Evolutionary conservation across 92 coral and sea anemone species (phyloP), one percentile per base, ranked within the genome.

Genomic region (Umimayanthus chanpuru): DNA sequence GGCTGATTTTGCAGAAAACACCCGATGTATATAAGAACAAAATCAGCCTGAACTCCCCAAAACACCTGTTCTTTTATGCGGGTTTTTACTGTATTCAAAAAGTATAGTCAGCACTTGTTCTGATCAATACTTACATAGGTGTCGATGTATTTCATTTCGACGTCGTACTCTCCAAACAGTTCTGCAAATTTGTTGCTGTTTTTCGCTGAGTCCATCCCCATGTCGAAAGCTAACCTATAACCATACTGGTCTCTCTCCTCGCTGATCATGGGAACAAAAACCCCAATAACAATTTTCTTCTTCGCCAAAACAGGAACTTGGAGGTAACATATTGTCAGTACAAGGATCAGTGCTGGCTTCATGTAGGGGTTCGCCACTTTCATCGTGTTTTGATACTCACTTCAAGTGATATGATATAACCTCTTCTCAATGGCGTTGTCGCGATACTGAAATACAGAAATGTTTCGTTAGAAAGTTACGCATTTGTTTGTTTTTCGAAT

Each of bases 171-270:
- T 44, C 44, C 44, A 47, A 83, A 83, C 29, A 83, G 38, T 1
- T 83, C 78, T 36, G 64, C 65, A 25, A 83, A 78, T 83, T 12
- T 9, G 41, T 65, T 83, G 53, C 78, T 83, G 66, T 70, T 70
- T 70, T 20, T 83, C 47, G 87, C 73, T 30, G 79, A 70, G 8
- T 70, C 15, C 26, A 83, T 70, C 21, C 76, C 87, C 87, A 83
- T 83, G 12, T 71, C 41, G 87, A 83, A 83, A 47, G 87, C 87
- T 21, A 83, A 29, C 47, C 16, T 71, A 47, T 83, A 83, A 30
- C 87, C 87, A 83, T 70, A 83, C 20, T 83, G 87, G 66, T 83
- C 87, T 43, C 86, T 82, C 6, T 43, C 15, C 0, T 0, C 0
- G 41, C 44, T 70, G 15, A 3, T 70, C 87, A 83, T 83, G 10